Conservation (phyloP, 2,797 vertebrate species). For the Crenichthys baileyi region DNA sequence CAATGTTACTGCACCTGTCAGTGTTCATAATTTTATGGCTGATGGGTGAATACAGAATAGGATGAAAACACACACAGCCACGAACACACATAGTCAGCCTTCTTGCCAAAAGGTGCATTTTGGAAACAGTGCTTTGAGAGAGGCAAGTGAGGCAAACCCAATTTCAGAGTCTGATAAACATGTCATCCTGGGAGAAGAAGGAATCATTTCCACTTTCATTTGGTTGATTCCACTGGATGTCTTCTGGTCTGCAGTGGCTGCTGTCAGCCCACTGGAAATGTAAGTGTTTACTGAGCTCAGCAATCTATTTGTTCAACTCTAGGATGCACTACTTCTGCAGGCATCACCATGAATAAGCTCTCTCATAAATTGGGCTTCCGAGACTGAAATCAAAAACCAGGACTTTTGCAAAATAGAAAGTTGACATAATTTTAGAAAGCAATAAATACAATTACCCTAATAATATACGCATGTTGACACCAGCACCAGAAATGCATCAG, state of each 20-base stretch:
- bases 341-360: slow-evolving; percentile 43
- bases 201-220: slow-evolving; percentile 74
- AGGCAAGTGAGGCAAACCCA: slow-evolving; percentile 58
- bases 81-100: slow-evolving; percentile 14
- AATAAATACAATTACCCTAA: background rate
- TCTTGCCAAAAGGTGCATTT: slow-evolving; percentile 26
- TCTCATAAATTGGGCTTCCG: slow-evolving; percentile 31
- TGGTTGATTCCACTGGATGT: slow-evolving; percentile 67
- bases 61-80: slow-evolving; percentile 15
- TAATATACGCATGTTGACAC: background rate
- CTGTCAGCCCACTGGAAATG: slow-evolving; percentile 66
- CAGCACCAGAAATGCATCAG: background rate
- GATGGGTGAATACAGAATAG: slow-evolving; percentile 8
- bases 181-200: slow-evolving; percentile 67
- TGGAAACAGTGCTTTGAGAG: slow-evolving; percentile 44
- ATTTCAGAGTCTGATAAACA: slow-evolving; percentile 76
- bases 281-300: slow-evolving; percentile 60
- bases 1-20: slow-evolving; percentile 9
- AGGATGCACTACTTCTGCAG: slow-evolving; percentile 38
- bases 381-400: slow-evolving; percentile 11
- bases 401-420: background rate
- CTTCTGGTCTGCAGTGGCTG: slow-evolving; percentile 54
- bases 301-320: slow-evolving; percentile 53
- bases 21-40: slow-evolving; percentile 6
- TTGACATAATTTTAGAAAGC: background rate